Base-by-base conservation (phyloP, 1,140 invertebrate species). In the Drosophila sp. region DNA sequence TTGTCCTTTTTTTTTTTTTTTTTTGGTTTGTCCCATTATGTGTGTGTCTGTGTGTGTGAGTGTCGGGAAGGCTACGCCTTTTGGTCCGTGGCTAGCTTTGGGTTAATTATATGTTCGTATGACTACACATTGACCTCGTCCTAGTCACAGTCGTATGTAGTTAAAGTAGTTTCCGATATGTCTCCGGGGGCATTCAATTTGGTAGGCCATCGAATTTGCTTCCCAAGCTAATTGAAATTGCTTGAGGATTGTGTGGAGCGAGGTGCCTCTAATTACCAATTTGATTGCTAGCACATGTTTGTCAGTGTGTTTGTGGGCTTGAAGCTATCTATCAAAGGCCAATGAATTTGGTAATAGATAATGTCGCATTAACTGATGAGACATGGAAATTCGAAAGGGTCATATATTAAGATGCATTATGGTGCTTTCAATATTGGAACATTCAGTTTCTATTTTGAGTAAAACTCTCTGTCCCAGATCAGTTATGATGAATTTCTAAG, bases 311-410 rank as follows among this genome's bases (percentile, higher is more conserved):
- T 4, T 50, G 44, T 50, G n/a, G 3, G 25, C 5, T 47, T n/a
- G 55, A 33, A 57, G 30, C 29, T 25, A 58, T 58, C 56, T 32
- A 58, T 58, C 56, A 58, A 58, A 38, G 7, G 56, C 32, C 56
- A 35, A 35, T 35, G 7, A 35, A 58, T 58, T 58, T 17, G 56
- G 17, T 38, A 58, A 74, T 74, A 61, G 32, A 47, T 73, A 60
- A 74, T 70, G 41, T 23, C 11, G 55, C 58, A 66, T 77, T 74
- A 77, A 58, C 58, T 60, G 66, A 74, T 74, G 71, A 66, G 56
- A 35, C 38, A 23, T 1, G 40, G 6, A 1, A 50, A 27, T 50
- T 50, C 23, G 27, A n/a, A 41, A 29, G 41, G 23, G 6, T 41
- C 2, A 27, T 27, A 50, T 27, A 50, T 50, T 25, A 8, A 50